Evolutionary conservation across 1,140 invertebrate genomes (phyloP), one percentile per base, ranked within the genome.

Genomic region (Pseudomyrmex gracilis): DNA sequence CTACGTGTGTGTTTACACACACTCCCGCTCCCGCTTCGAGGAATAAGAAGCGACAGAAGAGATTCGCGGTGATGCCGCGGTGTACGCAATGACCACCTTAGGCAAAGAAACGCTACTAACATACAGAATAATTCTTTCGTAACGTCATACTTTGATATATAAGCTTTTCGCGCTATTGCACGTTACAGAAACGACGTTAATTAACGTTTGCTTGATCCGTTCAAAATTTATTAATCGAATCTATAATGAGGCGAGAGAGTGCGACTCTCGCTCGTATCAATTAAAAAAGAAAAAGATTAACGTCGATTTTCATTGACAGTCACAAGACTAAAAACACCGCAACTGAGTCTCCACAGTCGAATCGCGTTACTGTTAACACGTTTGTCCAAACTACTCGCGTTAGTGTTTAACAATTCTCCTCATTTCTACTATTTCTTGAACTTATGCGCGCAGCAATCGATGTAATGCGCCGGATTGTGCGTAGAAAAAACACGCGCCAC

Each of bases 211-310:
- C 67, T 34, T 43, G 49, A n/a, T 53, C 70, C 12, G 67, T 51
- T 10, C 84, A 63, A 68, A 73, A 84, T 78, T 86, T 74, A 87
- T 87, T 87, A 87, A 47, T 55, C 47, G n/a, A 47, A 61, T 82
- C 20, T 70, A 7, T 34, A 80, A 70, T 60, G 53, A 66, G 15
- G 1, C 66, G n/a, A 66, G 76, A 61, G 34, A 67, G 76, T 17
- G 51, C 55, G 17, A 15, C 20, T 15, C 34, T 13, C 12, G 34
- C 66, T 17, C 53, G 34, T 34, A 34, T 34, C 7, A 5, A 34
- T 34, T 34, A 34, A 34, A 34, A 34, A 63, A 66, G 22, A 80
- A 80, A 51, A 55, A 70, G 20, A 70, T 70, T 58, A 80, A 60
- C 66, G 76, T 47, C 57, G 24, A 70, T 78, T 70, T 78, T 70